phyloP scores from a whole-genome alignment of 1,140 invertebrate genomes.

The Venturia canescens region DNA sequence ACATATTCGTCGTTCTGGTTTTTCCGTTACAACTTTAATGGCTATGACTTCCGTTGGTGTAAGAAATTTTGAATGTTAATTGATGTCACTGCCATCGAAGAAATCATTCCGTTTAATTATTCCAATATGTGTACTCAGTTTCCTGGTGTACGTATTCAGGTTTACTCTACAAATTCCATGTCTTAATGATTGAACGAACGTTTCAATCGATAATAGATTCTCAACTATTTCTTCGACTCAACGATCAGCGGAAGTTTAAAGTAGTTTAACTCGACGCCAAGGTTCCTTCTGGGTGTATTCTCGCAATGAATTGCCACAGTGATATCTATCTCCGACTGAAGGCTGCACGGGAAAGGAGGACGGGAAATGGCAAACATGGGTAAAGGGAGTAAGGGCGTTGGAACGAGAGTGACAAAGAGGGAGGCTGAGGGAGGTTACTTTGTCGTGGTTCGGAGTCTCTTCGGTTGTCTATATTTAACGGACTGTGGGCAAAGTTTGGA shows the following conservation, averaged over 20 bases:
- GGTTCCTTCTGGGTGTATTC: constrained; percentile 30
- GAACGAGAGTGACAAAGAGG: constrained; percentile 42
- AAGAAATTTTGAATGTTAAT: no score
- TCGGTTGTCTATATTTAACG: constrained; percentile 67
- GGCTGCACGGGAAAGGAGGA: constrained; percentile 7
- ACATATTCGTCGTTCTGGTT: no score
- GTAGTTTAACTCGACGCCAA: constrained; percentile 22
- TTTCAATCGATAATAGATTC: constrained; percentile 20
- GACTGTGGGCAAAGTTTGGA: constrained; percentile 64
- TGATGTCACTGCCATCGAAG: no score
- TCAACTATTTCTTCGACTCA: constrained; percentile 25
- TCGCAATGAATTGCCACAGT: not conserved
- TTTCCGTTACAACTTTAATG: no score
- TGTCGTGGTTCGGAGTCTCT: constrained; percentile 54
- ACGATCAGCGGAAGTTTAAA: constrained; percentile 12
- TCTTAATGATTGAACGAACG: not conserved
- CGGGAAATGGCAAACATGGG: constrained; percentile 50
- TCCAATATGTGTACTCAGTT: not conserved
- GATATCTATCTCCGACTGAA: not conserved
- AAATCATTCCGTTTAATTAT: not conserved
- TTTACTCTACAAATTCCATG: not conserved
- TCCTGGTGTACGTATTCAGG: not conserved
- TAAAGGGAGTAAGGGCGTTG: constrained; percentile 50
- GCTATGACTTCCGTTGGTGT: no score
- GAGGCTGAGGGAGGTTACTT: constrained; percentile 50